phyloP scores from a whole-genome alignment of 2,113 vertebrate genomes.

The Calypte anna region DNA sequence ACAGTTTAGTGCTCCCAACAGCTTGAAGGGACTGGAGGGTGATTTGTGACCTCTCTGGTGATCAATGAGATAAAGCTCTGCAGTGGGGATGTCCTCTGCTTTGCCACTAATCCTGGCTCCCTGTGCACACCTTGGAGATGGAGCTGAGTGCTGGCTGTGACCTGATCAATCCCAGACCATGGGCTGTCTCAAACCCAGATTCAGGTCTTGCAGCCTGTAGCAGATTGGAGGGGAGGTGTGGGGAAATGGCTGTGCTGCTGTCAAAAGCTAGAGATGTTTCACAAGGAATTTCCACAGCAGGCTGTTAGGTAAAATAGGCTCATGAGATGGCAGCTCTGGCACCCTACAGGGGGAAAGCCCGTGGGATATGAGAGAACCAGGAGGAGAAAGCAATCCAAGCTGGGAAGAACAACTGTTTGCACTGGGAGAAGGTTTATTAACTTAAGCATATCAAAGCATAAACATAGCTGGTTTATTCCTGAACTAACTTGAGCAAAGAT shows the following conservation, averaged over 20 bases:
- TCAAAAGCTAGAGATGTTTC: neutral
- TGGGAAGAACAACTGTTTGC: neutral
- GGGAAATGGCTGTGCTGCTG: neutral
- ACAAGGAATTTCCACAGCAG: neutral
- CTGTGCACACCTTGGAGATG: neutral
- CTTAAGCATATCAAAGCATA: neutral
- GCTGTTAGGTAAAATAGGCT: neutral
- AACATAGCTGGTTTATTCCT: neutral
- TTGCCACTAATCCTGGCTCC: neutral
- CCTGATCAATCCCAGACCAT: fast-evolving
- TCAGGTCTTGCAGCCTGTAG: neutral
- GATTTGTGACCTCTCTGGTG: constrained; percentile 50
- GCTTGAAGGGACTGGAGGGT: neutral
- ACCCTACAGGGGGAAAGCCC: neutral
- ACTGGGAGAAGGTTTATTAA: neutral
- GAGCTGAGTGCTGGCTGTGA: neutral
- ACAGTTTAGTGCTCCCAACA: constrained; percentile 45
- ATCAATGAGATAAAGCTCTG: constrained; percentile 48
- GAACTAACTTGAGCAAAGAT: neutral
- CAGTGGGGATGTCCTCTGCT: neutral
- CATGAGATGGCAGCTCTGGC: neutral
- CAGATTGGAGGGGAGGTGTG: too few species aligned
- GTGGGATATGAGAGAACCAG: neutral
- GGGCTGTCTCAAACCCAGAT: neutral
- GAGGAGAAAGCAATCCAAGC: neutral